Conservation (phyloP, 2,113 vertebrate genomes). For the Phrynosoma platyrhinos region DNA sequence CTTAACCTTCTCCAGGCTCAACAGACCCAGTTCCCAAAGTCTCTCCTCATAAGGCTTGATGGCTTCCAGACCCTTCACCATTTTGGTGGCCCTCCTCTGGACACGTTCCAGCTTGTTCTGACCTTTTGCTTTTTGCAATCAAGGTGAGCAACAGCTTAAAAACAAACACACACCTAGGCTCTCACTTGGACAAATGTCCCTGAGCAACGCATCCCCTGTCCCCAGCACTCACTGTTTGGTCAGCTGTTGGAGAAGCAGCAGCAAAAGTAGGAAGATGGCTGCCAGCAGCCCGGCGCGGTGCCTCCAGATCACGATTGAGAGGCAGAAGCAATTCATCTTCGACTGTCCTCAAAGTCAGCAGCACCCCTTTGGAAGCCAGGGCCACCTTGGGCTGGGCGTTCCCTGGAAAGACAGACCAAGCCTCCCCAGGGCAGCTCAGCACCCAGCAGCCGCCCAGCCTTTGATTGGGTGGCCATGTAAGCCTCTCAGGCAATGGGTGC, state of each 20-base stretch:
- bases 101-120: neutral
- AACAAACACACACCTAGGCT: neutral
- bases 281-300: neutral
- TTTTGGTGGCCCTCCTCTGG: too few species aligned
- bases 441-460: too few species aligned
- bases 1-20: too few species aligned
- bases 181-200: too few species aligned
- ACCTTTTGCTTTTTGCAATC: neutral
- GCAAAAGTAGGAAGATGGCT: neutral
- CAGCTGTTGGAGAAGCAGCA: neutral
- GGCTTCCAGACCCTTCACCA: too few species aligned
- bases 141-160: too few species aligned
- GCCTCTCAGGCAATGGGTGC: neutral
- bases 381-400: neutral
- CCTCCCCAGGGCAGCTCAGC: too few species aligned
- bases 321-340: neutral
- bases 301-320: neutral
- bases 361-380: neutral
- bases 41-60: too few species aligned
- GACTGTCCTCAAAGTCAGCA: too few species aligned
- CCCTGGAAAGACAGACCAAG: neutral
- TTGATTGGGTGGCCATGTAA: neutral
- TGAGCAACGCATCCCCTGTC: neutral
- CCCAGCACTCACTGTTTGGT: conserved; percentile 10
- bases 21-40: too few species aligned